Conservation (phyloP, 2,113 vertebrate species). For the Sylvilagus bachmani region DNA sequence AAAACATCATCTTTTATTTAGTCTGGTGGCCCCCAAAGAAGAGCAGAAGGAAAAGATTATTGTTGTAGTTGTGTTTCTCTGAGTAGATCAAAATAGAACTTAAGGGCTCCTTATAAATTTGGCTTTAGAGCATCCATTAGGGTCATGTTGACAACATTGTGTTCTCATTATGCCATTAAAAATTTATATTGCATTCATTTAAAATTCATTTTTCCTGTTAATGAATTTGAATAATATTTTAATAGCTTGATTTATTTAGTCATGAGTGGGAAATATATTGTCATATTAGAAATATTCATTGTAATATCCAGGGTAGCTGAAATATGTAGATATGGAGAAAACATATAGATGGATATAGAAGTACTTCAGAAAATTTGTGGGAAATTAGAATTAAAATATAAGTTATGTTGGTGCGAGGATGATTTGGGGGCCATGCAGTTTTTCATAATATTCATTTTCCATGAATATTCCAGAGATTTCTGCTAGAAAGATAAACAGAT, state of each 20-base stretch:
- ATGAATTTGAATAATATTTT: constrained; percentile 55
- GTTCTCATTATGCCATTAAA: constrained; percentile 31
- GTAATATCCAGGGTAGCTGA: background rate
- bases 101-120: background rate
- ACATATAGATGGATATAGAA: background rate
- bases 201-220: constrained; percentile 60
- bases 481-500: too few relatives aligned
- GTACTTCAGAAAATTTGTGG: too few relatives aligned
- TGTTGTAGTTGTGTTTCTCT: background rate
- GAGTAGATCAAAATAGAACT: background rate
- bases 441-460: too few relatives aligned
- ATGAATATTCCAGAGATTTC: too few relatives aligned
- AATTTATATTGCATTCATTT: constrained; percentile 42
- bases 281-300: constrained; percentile 32
- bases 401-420: too few relatives aligned
- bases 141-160: constrained; percentile 3
- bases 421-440: too few relatives aligned
- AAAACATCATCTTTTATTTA: background rate
- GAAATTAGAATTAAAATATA: too few relatives aligned
- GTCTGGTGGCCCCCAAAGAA: background rate
- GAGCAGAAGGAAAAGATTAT: background rate
- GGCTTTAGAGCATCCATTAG: background rate
- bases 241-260: constrained; percentile 56
- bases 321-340: background rate
- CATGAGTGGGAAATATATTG: constrained; percentile 24